These are phyloP conservation scores for Macroteleia sp. DNA, from an alignment of 2,888 invertebrate genomes.

Conservation along the genomic window DNA sequence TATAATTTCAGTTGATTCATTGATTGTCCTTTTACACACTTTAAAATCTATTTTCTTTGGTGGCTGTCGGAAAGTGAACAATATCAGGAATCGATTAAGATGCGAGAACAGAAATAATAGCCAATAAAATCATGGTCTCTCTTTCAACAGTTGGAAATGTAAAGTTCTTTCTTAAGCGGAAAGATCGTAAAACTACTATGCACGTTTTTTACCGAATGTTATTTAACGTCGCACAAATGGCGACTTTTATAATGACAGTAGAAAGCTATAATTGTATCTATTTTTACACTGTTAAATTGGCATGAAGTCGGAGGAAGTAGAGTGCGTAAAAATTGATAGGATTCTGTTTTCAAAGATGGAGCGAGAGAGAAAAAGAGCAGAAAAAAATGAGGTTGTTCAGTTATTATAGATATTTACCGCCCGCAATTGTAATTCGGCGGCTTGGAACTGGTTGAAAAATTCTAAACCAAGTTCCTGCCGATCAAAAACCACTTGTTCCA, in stretches of 20 bases:
- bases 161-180: slow-evolving; percentile 69
- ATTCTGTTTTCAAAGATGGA: slow-evolving; percentile 44
- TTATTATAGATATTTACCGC: slow-evolving; percentile 82
- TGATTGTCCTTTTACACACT: slow-evolving; percentile 46
- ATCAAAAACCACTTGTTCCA: slow-evolving; percentile 88
- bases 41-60: slow-evolving; percentile 55
- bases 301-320: slow-evolving; percentile 53
- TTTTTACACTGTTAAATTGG: slow-evolving; percentile 62
- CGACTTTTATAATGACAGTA: slow-evolving; percentile 64
- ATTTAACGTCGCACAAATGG: slow-evolving; percentile 60
- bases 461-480: slow-evolving; percentile 85
- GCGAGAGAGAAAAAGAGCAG: slow-evolving; percentile 3
- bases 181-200: slow-evolving; percentile 72
- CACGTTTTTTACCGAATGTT: slow-evolving; percentile 66
- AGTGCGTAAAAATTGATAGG: slow-evolving; percentile 61
- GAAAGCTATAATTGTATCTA: slow-evolving; percentile 64
- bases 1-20: slow-evolving; percentile 32
- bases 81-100: slow-evolving; percentile 57
- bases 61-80: slow-evolving; percentile 59
- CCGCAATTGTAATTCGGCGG: slow-evolving; percentile 87
- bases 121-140: slow-evolving; percentile 70
- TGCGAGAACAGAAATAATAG: slow-evolving; percentile 66
- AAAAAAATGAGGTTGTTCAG: slow-evolving; percentile 60
- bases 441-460: slow-evolving; percentile 85
- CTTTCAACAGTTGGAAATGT: slow-evolving; percentile 60